These are phyloP conservation scores for Phainopepla nitens DNA, from an alignment of 2,113 vertebrate genomes.

Conservation along the genomic window DNA sequence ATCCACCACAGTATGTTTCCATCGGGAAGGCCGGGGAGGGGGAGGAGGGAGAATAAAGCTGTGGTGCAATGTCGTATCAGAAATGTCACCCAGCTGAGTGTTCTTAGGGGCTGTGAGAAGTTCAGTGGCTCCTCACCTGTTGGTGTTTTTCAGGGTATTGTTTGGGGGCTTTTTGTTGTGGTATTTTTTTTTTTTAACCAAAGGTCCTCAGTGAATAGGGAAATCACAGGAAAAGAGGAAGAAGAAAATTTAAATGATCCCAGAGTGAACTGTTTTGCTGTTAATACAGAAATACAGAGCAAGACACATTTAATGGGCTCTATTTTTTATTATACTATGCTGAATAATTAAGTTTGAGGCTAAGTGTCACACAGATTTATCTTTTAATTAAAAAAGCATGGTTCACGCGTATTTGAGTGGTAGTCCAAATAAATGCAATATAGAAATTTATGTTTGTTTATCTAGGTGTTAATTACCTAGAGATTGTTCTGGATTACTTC, in stretches of 20 bases:
- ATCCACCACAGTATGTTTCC: conserved; percentile 30
- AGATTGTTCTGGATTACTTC: conserved; percentile 97
- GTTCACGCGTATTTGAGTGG: conserved; percentile 99
- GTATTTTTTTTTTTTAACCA: background rate
- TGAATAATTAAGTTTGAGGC: conserved; percentile 99
- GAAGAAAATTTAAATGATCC: conserved; percentile 93
- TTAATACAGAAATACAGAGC: conserved; percentile 99
- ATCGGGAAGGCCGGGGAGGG: background rate
- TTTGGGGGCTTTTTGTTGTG: background rate
- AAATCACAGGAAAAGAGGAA: conserved; percentile 72
- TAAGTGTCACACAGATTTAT: conserved; percentile 99
- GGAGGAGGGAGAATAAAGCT: background rate
- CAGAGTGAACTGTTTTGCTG: conserved; percentile 95
- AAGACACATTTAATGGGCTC: conserved; percentile 99
- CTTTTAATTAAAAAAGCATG: conserved; percentile 99
- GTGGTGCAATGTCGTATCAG: background rate
- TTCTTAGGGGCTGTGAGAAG: background rate
- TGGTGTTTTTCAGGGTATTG: conserved; percentile 59
- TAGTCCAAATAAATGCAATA: conserved; percentile 99
- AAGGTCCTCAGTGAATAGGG: conserved; percentile 45
- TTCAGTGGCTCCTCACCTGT: conserved; percentile 73
- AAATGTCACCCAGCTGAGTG: conserved; percentile 17
- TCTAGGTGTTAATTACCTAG: conserved; percentile 99
- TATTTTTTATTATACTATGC: conserved; percentile 99
- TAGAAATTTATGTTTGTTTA: conserved; percentile 99